Percentiles rank a stretch among this genome's conserved stretches.
phyloP scores from a whole-genome alignment of 2,888 invertebrate genomes.

The Thyatira batis region DNA sequence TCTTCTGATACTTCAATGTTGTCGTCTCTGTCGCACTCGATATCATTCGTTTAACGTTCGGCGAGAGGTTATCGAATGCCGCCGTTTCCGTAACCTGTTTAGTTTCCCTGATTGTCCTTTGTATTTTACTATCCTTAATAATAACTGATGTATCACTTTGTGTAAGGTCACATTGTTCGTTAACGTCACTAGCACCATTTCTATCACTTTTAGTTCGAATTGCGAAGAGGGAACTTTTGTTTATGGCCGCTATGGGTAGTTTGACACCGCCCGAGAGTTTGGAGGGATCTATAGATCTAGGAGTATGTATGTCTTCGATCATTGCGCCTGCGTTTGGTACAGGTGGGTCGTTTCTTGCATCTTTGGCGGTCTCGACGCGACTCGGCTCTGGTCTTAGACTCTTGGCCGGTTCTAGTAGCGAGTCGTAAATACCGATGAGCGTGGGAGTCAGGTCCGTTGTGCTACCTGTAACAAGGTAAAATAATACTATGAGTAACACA shows the following conservation, averaged over 20 bases:
- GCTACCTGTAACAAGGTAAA: constrained; percentile 86
- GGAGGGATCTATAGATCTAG: constrained; percentile 51
- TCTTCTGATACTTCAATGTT: constrained; percentile 71
- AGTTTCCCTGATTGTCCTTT: constrained; percentile 63
- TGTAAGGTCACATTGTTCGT: constrained; percentile 49
- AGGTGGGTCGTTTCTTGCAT: constrained; percentile 77
- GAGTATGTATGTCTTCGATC: constrained; percentile 18
- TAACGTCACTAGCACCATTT: constrained; percentile 58
- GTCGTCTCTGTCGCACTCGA: constrained; percentile 78
- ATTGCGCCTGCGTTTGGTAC: constrained; percentile 37
- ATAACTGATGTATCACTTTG: constrained; percentile 55
- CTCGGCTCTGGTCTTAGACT: constrained; percentile 57
- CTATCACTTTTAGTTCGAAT: constrained; percentile 73
- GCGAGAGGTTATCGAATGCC: constrained; percentile 81
- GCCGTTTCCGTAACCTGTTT: constrained; percentile 49
- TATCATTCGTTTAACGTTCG: constrained; percentile 84
- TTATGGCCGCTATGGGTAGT: constrained; percentile 66
- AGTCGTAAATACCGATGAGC: constrained; percentile 93
- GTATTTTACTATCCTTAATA: constrained; percentile 50
- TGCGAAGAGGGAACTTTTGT: constrained; percentile 70
- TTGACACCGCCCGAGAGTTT: constrained; percentile 69
- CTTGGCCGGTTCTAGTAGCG: constrained; percentile 82
- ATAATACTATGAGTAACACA: not conserved
- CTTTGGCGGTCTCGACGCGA: constrained; percentile 69
- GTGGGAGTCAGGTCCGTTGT: constrained; percentile 93